Evolutionary conservation across 2,113 vertebrate genomes (phyloP), one percentile per base, ranked within the genome.

Genomic region (Heptranchias perlo): DNA sequence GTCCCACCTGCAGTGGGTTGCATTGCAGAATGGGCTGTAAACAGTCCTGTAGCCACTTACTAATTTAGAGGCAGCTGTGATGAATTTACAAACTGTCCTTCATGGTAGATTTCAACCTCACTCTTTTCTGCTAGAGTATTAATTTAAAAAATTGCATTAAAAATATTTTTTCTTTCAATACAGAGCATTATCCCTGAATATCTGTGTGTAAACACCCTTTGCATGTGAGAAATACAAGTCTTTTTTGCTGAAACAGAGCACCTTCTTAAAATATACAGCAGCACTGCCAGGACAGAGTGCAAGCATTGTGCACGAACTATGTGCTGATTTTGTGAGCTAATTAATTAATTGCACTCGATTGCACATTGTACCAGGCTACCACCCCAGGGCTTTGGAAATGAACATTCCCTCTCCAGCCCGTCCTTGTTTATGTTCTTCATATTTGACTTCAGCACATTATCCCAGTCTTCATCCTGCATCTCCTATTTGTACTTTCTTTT

Each of bases 271-370:
- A 52, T 93, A 28, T 23, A 13, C 18, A 65, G 21, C 93, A 94
- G 93, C 62, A 47, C 1, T 65, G 8, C 93, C 91, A 94, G 8
- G 47, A 47, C 62, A 47, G n/a, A 94, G 91, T 65, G n/a, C 62
- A 23, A 49, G 62, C 8, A 67, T 94, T 67, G 64, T 65, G 62
- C 93, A 67, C 39, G 49, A 25, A 95, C 64, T 52, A 49, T 67
- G 65, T 95, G 94, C 64, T 95, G 44, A 95, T 52, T 95, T 69
- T 94, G 93, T 65, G 93, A 94, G 93, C 39, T 94, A 69, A 95
- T 95, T 49, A 95, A 95, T 95, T 49, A 95, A 69, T 95, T 95
- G 47, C 94, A 49, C 47, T 52, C 1, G 25, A 95, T 44, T 95
- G 65, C 94, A 95, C 65, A 52, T 69, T 52, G 28, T 52, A 69